Evolutionary conservation across 2,797 vertebrate genomes (phyloP), one percentile per base, ranked within the genome.

Genomic region (Lagodon rhomboides): DNA sequence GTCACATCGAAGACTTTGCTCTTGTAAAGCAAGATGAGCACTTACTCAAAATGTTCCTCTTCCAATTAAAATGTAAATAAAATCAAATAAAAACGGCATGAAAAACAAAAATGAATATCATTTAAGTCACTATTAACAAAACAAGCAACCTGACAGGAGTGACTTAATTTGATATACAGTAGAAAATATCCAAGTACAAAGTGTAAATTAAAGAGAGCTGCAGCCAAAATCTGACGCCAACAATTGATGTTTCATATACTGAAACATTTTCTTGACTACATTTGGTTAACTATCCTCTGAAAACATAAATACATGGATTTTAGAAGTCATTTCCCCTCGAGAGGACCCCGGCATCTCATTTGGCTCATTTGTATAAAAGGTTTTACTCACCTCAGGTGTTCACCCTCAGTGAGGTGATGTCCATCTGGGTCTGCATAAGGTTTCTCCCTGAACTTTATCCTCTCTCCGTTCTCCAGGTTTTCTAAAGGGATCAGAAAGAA

Each of bases 331-430:
- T 27, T n/a, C 34, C 41, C 10, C 17, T 34, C 12, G 58, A 58
- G 12, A 27, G 20, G 23, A 51, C 8, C 5, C 2, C 5, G 5
- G 9, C 27, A 43, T n/a, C 8, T 1, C n/a, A 34, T 53, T 17
- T 25, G 16, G 4, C 27, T 51, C 43, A 22, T 38, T 17, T 44
- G 15, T 11, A 12, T 38, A 3, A 12, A 9, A 16, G 12, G 23
- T 17, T 6, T n/a, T 16, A 69, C 82, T 62, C 68, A 91, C 94
- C 89, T 93, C 30, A 77, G 75, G 17, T 89, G 82, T 22, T 92
- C 90, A 49, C 53, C 87, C 3, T 92, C 83, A 16, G 79, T 43
- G 56, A 72, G 17, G 0, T 13, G 54, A 4, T 60, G 75, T 59
- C 68, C 77, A 0, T 77, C 82, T 1, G 82, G 82, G 13, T 92